Evolutionary conservation across 2,113 vertebrate species (phyloP).

Genomic region (Piprites chloris): DNA sequence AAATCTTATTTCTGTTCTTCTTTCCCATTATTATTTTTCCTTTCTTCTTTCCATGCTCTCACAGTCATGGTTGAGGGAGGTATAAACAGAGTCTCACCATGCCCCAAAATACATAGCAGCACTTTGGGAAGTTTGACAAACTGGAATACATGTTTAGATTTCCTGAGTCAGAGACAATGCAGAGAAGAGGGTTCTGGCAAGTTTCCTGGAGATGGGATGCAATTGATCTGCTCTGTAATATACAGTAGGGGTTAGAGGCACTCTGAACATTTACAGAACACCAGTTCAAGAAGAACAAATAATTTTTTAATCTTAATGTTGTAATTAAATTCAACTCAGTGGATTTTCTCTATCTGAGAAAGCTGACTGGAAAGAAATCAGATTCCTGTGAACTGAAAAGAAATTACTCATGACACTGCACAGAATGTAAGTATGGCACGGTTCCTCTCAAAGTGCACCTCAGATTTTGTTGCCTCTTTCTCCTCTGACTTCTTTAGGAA

Average conservation of each 20-base stretch:
- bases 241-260: constrained; percentile 13
- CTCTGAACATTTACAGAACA: constrained; percentile 48
- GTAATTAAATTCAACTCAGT: constrained; percentile 20
- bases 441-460: not conserved
- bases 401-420: not conserved
- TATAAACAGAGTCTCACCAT: constrained; percentile 14
- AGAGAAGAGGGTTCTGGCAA: constrained; percentile 60
- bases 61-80: not conserved
- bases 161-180: constrained; percentile 57
- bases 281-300: constrained; percentile 22
- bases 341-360: not conserved
- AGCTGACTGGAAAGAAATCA: not conserved
- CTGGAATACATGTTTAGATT: constrained; percentile 67
- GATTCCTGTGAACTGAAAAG: not conserved
- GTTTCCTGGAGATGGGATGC: constrained; percentile 35
- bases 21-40: not conserved
- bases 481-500: not conserved
- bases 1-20: not conserved
- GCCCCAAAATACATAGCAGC: constrained; percentile 62
- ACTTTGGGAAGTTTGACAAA: constrained; percentile 69
- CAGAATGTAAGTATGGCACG: not conserved
- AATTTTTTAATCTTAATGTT: constrained; percentile 10
- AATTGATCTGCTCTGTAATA: constrained; percentile 19
- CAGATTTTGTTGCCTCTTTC: not conserved
- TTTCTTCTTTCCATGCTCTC: not conserved